These are phyloP conservation scores for Stichopus horrens DNA, from an alignment of 53 echinoderm and acorn worm species.

Conservation along the genomic window DNA sequence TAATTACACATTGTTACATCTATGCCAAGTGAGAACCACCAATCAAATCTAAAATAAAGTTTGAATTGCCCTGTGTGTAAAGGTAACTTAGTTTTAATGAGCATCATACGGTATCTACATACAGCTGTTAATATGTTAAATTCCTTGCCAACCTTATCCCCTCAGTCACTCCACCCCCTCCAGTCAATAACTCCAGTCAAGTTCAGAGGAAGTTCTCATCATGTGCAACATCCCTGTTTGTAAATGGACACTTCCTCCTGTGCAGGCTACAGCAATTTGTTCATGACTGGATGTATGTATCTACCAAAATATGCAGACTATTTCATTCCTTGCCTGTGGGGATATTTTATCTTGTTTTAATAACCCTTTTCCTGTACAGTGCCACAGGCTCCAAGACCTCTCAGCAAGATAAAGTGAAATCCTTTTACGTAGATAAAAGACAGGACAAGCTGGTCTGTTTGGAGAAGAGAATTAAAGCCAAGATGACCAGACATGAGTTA, in stretches of 20 bases:
- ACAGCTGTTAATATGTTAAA: too few relatives aligned
- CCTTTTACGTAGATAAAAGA: background rate
- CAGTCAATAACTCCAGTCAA: too few relatives aligned
- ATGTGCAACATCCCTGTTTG: background rate
- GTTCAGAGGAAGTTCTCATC: too few relatives aligned
- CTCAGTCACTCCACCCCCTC: too few relatives aligned
- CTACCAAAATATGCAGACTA: background rate
- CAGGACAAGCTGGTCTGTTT: background rate
- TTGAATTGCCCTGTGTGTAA: too few relatives aligned
- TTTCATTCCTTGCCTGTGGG: background rate
- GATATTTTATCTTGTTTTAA: background rate
- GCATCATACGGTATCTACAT: too few relatives aligned
- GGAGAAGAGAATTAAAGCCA: background rate
- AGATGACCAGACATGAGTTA: background rate
- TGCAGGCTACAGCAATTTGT: background rate
- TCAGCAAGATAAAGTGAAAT: background rate
- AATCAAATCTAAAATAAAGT: too few relatives aligned
- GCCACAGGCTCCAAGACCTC: background rate
- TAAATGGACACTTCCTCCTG: background rate
- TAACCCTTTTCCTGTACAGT: background rate
- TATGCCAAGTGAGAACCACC: too few relatives aligned
- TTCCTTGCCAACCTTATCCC: too few relatives aligned
- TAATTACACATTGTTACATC: too few relatives aligned
- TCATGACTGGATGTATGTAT: background rate
- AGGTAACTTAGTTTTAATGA: too few relatives aligned